Evolutionary conservation across 2,888 invertebrate genomes (phyloP), one percentile per base, ranked within the genome.

Genomic region (Punctoribates punctum): DNA sequence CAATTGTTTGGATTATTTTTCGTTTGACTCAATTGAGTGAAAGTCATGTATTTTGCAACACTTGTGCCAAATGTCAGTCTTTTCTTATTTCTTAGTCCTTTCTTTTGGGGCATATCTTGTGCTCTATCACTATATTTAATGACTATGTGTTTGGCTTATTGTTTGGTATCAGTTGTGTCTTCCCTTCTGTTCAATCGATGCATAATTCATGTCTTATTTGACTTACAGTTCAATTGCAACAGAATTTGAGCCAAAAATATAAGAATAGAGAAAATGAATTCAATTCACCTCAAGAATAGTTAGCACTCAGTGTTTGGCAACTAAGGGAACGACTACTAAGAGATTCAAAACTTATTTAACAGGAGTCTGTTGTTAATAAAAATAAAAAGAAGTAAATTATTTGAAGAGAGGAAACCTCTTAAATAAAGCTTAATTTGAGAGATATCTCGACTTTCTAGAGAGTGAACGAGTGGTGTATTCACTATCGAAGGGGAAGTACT

Each of bases 121-220:
- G 34, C 34, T 34, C 34, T 34, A 34, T 34, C 34, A 34, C 34
- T 34, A 34, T 34, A 34, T 34, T 34, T 34, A 34, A 34, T 34
- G 34, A 34, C 34, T 34, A 8, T 34, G 34, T 34, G 34, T 34
- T 34, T 34, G 34, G 8, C 34, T 34, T 34, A 34, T 34, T 6
- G 34, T 34, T 34, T 34, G 34, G 51, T 13, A 51, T n/a, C n/a
- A 51, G 51, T 20, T 51, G 51, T 25, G 15, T 25, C 60, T 60
- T 48, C 23, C 11, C n/a, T 60, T 60, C 11, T 11, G n/a, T 25
- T 60, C 60, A 25, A 60, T 60, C 60, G 60, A 60, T 60, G 60
- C 20, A 60, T 60, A 60, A 60, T 60, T 60, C 20, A 60, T 60
- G 60, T 25, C 27, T 25, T 60, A 13, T 25, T 60, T 17, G 48